Percentiles rank a stretch among this genome's conserved stretches.
Conservation (phyloP, 2,113 vertebrate genomes). For the Eira barbara region DNA sequence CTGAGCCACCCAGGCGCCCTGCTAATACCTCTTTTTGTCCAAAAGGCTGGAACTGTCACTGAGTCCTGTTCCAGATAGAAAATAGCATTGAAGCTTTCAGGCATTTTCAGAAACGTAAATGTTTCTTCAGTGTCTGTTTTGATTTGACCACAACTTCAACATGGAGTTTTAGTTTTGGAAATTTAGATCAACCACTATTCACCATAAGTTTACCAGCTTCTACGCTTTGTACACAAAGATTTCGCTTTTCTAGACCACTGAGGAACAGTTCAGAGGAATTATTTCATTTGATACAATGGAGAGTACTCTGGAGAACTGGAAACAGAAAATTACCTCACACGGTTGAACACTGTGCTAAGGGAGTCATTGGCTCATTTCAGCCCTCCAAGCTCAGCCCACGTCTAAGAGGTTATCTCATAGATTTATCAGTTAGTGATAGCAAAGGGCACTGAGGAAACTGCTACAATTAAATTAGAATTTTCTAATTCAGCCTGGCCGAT, state of each 20-base stretch:
- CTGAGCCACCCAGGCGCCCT: no score
- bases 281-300: neutral
- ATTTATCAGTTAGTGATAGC: neutral
- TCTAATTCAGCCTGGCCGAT: neutral
- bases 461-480: conserved; percentile 6
- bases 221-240: neutral
- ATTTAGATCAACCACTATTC: neutral
- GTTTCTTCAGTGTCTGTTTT: neutral
- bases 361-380: neutral
- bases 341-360: neutral
- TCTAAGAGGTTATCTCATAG: neutral
- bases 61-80: neutral
- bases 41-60: neutral
- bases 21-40: neutral
- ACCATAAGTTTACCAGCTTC: neutral
- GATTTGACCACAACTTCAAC: neutral
- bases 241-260: neutral
- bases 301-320: neutral
- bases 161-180: neutral
- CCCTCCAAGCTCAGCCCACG: neutral
- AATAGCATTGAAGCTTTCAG: neutral
- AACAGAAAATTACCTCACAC: neutral
- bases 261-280: neutral
- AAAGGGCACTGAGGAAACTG: neutral
- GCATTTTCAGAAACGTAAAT: neutral